Evolutionary conservation across 2,888 invertebrate species (phyloP), one percentile per base, ranked within the genome.

Genomic region (Drosophila borborema): DNA sequence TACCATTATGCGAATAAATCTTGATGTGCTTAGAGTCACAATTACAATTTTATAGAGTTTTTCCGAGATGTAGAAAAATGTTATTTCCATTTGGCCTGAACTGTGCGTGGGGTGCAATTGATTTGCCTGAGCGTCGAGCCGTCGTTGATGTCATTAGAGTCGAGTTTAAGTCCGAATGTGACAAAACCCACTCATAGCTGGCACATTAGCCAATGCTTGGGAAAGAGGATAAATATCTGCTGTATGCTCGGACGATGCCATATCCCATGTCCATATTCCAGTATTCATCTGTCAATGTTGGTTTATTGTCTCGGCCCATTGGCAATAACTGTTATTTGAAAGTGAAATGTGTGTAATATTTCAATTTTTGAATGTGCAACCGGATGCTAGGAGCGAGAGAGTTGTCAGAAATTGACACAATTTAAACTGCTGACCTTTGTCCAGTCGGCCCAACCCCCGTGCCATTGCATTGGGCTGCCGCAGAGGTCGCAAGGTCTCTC

Each of bases 271-370:
- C 20, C 70, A 65, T 68, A 34, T 8, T 72, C 59, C 59, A 69
- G 73, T 65, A 10, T 34, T 86, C 82, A 86, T 71, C 82, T 89
- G 82, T 70, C 89, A 72, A 59, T 71, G 60, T 61, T 82, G 71
- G 68, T 77, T 78, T 77, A 77, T 81, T 75, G 80, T 86, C 72
- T 72, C 74, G 61, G 77, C 68, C 80, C 76, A 74, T 78, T 76
- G 77, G 80, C 74, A 76, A 87, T 76, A 77, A 75, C 80, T 64
- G 72, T 73, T 78, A 70, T 64, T 58, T 77, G 81, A 74, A 90
- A 79, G 28, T 55, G 82, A 68, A 77, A 83, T 89, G 91, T 89
- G 91, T 89, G 83, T 86, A 91, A 89, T 89, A 91, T 89, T 91
- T 89, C 89, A 89, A 90, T 87, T 90, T 83, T 87, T 72, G 38